Conservation (phyloP, 1,140 invertebrate species). For the Lepidotrigona ventralis region DNA sequence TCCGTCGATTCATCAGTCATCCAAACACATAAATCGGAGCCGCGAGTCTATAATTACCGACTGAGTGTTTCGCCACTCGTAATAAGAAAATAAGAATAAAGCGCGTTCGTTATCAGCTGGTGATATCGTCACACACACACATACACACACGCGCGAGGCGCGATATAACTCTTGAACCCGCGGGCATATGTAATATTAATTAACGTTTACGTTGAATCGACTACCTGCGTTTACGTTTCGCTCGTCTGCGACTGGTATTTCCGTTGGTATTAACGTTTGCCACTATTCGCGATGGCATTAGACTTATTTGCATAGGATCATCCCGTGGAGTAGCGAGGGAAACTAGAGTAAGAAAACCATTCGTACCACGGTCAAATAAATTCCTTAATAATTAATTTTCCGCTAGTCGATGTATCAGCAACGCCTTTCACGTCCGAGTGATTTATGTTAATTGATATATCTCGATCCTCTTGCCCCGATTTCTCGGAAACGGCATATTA, state of each 20-base stretch:
- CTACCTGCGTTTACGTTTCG: not conserved
- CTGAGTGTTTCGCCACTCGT: not conserved
- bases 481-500: too few relatives aligned
- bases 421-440: not conserved
- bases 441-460: not conserved
- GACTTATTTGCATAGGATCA: constrained; percentile 32
- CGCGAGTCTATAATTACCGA: not conserved
- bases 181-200: constrained; percentile 5
- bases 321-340: not conserved
- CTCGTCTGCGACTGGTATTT: constrained; percentile 9
- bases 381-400: constrained; percentile 66
- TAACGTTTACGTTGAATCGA: constrained; percentile 11
- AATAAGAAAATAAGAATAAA: not conserved
- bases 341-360: constrained; percentile 48
- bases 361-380: constrained; percentile 55
- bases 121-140: not conserved
- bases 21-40: too few relatives aligned
- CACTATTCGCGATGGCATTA: constrained; percentile 12
- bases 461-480: too few relatives aligned
- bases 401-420: constrained; percentile 6
- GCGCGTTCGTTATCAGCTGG: not conserved
- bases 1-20: not conserved
- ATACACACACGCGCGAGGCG: too few relatives aligned
- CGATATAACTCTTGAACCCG: not conserved
- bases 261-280: constrained; percentile 9